Evolutionary conservation across 2,797 vertebrate genomes (phyloP).

Genomic region (Poecilia velifera): DNA sequence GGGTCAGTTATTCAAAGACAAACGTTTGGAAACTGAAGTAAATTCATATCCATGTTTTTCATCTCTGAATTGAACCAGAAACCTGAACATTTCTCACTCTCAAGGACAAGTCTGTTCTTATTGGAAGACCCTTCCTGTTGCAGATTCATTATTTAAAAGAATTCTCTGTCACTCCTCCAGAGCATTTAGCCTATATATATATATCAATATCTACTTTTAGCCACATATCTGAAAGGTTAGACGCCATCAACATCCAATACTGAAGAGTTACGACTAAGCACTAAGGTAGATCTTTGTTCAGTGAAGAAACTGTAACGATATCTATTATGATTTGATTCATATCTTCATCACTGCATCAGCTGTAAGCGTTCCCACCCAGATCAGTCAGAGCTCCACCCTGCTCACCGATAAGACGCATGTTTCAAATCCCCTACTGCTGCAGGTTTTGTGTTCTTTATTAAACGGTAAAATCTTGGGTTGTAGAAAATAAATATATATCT

Average conservation of each 20-base stretch:
- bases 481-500: constrained; percentile 51
- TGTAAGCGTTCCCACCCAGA: constrained; percentile 2
- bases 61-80: not conserved
- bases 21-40: not conserved
- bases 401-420: not conserved
- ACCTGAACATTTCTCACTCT: not conserved
- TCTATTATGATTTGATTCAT: not conserved
- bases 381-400: not conserved
- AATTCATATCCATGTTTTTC: not conserved
- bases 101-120: not conserved
- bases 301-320: not conserved
- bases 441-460: constrained; percentile 38
- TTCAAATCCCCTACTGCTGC: constrained; percentile 39
- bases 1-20: not conserved
- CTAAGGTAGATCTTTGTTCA: not conserved
- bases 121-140: not conserved
- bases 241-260: not conserved
- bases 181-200: not conserved
- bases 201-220: not conserved
- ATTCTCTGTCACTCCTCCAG: not conserved
- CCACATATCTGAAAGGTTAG: not conserved
- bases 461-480: constrained; percentile 41
- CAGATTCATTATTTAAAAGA: not conserved
- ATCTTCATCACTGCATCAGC: constrained; percentile 23
- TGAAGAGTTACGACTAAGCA: not conserved